phyloP scores from a whole-genome alignment of 2,113 vertebrate species.

The Corythaixoides concolor region DNA sequence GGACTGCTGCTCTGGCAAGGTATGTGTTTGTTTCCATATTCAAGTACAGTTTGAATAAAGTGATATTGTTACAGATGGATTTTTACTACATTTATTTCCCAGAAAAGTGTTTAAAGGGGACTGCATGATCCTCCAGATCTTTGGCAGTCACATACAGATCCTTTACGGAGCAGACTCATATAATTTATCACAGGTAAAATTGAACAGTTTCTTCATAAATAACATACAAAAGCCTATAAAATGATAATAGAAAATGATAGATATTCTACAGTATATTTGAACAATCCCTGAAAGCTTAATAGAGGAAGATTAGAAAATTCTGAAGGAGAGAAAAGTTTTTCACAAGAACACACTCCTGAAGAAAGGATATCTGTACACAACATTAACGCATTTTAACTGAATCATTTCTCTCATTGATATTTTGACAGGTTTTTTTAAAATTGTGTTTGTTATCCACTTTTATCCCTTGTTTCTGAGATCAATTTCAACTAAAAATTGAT shows the following conservation, averaged over 20 bases:
- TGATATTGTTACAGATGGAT: neutral
- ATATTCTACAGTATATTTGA: neutral
- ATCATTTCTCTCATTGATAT: neutral
- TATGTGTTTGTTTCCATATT: neutral
- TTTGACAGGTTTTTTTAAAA: neutral
- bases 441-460: neutral
- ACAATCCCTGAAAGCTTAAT: neutral
- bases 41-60: neutral
- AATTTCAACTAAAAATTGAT: neutral
- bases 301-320: neutral
- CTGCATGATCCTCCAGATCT: too few relatives aligned
- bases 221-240: neutral
- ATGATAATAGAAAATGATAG: neutral
- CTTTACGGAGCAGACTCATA: neutral
- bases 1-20: neutral
- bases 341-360: neutral
- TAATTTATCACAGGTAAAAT: neutral
- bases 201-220: neutral
- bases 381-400: neutral
- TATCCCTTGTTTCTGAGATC: neutral
- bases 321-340: neutral
- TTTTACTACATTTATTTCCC: neutral
- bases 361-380: neutral
- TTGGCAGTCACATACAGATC: neutral
- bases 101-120: neutral